A percentile compares a stretch with the other conserved stretches of the same genome.
Conservation (phyloP, 2,797 vertebrate species). For the Cyclura pinguis region DNA sequence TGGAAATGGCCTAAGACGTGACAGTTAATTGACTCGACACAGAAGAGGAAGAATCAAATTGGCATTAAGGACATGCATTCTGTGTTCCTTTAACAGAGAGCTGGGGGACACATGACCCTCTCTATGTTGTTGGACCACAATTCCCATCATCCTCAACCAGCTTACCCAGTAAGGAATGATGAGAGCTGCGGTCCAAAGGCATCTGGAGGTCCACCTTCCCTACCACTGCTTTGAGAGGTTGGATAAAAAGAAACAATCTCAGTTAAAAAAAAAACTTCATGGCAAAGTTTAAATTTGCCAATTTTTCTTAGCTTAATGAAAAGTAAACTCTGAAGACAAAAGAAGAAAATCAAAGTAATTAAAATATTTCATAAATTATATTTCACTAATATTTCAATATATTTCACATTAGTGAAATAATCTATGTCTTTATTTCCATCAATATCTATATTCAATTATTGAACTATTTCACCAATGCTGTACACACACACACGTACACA, state of each 20-base stretch:
- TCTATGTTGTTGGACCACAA: background rate
- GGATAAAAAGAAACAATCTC: too few species aligned
- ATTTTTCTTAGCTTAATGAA: background rate
- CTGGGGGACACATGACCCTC: background rate
- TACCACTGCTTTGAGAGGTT: background rate
- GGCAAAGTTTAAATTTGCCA: background rate
- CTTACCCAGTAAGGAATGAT: background rate
- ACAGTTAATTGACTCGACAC: slow-evolving; percentile 37
- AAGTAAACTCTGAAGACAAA: background rate
- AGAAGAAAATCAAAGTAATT: background rate
- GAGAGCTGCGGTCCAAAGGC: background rate
- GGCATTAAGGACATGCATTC: slow-evolving; percentile 22
- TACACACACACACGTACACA: too few species aligned
- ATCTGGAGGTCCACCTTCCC: background rate
- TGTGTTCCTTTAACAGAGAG: background rate
- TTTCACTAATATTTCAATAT: background rate
- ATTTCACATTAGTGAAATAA: too few species aligned
- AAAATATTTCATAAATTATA: background rate
- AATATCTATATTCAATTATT: too few species aligned
- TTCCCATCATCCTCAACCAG: background rate
- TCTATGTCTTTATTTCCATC: too few species aligned
- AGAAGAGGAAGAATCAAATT: slow-evolving; percentile 20
- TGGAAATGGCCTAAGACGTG: too few species aligned
- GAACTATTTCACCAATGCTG: too few species aligned
- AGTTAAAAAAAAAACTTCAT: background rate